Base-by-base conservation (phyloP, 2,113 vertebrate species). In the Cathartes aura region DNA sequence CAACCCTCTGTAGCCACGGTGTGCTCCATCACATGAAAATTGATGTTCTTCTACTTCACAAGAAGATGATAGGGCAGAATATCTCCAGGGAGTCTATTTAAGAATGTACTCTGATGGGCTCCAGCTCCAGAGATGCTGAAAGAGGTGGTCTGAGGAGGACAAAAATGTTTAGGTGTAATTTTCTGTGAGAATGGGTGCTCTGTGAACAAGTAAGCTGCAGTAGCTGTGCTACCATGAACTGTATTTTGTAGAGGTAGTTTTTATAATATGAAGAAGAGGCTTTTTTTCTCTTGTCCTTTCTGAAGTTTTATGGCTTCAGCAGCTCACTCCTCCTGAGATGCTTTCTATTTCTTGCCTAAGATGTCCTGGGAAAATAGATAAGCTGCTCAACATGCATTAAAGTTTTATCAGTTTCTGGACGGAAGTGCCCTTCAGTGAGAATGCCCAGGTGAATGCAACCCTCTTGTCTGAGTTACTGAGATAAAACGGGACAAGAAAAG, bases 321-420 rank as follows among this genome's bases (percentile, higher is more conserved):
- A 66, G 42, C n/a, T 90, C 38, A n/a, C 32, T 70, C 7, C 53
- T 84, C 40, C 50, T 55, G 42, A 92, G 68, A 62, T 90, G 24
- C 48, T 85, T 89, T 90, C 60, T 79, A 7, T 85, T 96, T 86
- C 70, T 90, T 2, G 14, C 58, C 59, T 88, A 56, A 21, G 42
- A 83, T 80, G n/a, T 83, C 42, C 79, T 94, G 79, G 82, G 68
- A 90, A 97, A 92, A 95, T 50, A 94, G 85, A 88, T 94, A 95
- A 96, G 76, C 83, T 94, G 73, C 85, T 96, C 82, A 92, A 92
- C 59, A 66, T 58, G 27, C 82, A 67, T 90, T 92, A 90, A 90
- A 81, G 55, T 59, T 90, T 91, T 90, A 92, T 96, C 92, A 78
- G 8, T 26, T 81, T 89, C 63, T 93, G 76, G 82, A 73, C 53